phyloP scores from a whole-genome alignment of 64 coral and sea anemone species.

The Pachyseris speciosa region DNA sequence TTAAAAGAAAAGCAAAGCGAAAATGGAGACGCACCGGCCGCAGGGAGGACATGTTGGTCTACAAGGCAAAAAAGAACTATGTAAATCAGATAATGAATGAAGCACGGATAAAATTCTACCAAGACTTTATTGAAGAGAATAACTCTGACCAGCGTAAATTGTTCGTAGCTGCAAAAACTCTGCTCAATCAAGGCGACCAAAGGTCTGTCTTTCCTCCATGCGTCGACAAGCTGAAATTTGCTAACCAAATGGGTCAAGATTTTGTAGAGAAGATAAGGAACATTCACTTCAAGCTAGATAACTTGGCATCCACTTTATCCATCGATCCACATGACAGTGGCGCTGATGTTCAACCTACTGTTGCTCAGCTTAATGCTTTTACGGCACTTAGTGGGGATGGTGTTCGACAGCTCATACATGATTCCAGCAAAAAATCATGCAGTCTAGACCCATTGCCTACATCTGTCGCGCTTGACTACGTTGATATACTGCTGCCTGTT shows the following conservation, averaged over 20 bases:
- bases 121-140: constrained; percentile 59
- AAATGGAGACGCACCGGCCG: no score
- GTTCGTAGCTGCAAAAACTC: constrained; percentile 28
- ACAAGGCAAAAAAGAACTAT: no score
- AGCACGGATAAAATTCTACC: constrained; percentile 53
- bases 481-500: not conserved
- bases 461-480: not conserved
- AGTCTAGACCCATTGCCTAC: not conserved
- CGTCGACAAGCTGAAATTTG: not conserved
- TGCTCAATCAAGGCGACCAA: not conserved
- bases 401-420: not conserved
- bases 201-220: not conserved
- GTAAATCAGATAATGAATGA: no score
- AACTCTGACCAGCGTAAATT: constrained; percentile 38
- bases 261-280: not conserved
- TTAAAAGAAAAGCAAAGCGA: not conserved
- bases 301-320: not conserved
- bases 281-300: not conserved
- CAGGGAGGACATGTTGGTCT: no score
- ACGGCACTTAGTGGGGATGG: not conserved
- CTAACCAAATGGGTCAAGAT: not conserved
- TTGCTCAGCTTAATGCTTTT: not conserved
- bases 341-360: not conserved
- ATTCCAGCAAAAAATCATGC: not conserved
- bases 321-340: not conserved